Evolutionary conservation across 1,140 invertebrate species (phyloP).

Genomic region (Drosophila nikananu): DNA sequence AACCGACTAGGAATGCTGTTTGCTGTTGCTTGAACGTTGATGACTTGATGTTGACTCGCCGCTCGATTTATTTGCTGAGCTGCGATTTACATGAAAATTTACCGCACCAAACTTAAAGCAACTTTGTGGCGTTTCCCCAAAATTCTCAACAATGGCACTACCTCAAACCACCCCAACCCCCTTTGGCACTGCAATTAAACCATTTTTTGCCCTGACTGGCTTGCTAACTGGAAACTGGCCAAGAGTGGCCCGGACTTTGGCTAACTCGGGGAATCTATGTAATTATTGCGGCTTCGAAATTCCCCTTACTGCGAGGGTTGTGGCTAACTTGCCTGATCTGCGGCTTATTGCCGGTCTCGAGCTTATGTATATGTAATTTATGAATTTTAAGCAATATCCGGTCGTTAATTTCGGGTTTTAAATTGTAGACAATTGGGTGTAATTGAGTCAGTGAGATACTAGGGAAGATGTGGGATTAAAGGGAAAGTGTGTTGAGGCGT

Average conservation of each 20-base stretch:
- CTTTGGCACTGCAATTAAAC: slow-evolving; percentile 40
- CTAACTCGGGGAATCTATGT: slow-evolving; percentile 34
- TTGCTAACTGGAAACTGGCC: slow-evolving; percentile 46
- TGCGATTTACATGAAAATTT: slow-evolving; percentile 61
- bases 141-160: not conserved
- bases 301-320: slow-evolving; percentile 37
- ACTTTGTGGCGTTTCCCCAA: slow-evolving; percentile 7
- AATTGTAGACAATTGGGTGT: slow-evolving; percentile 38
- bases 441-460: slow-evolving; percentile 46
- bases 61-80: slow-evolving; percentile 71
- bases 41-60: slow-evolving; percentile 62
- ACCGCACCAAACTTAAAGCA: slow-evolving; percentile 36
- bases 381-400: slow-evolving; percentile 69
- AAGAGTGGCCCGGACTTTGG: slow-evolving; percentile 34
- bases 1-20: slow-evolving; percentile 66
- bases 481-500: not conserved
- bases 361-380: slow-evolving; percentile 43
- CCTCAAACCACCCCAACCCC: not conserved
- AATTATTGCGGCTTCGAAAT: slow-evolving; percentile 36
- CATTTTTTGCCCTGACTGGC: slow-evolving; percentile 49
- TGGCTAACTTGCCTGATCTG: slow-evolving; percentile 30
- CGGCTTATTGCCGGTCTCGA: slow-evolving; percentile 27
- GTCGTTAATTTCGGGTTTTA: slow-evolving; percentile 25
- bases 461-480: slow-evolving; percentile 11
- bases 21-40: slow-evolving; percentile 60